Evolutionary conservation across 2,797 vertebrate genomes (phyloP), one percentile per base, ranked within the genome.

Genomic region (Semaprochilodus insignis): DNA sequence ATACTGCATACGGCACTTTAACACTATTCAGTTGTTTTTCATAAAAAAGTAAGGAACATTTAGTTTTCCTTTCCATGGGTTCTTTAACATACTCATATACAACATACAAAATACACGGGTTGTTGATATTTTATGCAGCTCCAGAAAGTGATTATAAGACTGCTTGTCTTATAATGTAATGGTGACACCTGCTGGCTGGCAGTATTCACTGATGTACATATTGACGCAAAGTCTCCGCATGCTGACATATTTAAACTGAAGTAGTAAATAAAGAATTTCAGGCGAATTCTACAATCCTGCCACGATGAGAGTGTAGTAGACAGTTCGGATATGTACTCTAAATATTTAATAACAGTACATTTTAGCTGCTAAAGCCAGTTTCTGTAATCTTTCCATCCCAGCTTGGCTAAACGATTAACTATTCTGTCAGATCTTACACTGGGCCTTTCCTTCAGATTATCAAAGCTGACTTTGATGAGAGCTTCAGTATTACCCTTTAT

Each of bases 171-270:
- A 25, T 66, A 79, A 79, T n/a, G 27, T 70, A 55, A 62, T 27
- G 65, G 59, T 36, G 86, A 81, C 86, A 85, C 62, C 86, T 87
- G 78, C 75, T 81, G 83, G 81, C 40, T 51, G 0, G 27, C 51
- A 51, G n/a, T 13, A 44, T 66, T 77, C 23, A 74, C 36, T 17
- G n/a, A 78, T 36, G 7, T 0, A 4, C 51, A 13, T 55, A 52
- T 59, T 77, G 44, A 15, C 2, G 31, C 51, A 19, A 10, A 60
- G 1, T 25, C n/a, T 66, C 13, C 25, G 17, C 17, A 31, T 25
- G n/a, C 19, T 65, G 6, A 6, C 23, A 2, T 13, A 8, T 21
- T 15, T 14, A 7, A 36, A 6, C 21, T 76, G 31, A 76, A 44
- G 31, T 7, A 55, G n/a, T 66, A 74, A 65, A 60, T 57, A 48